phyloP scores from a whole-genome alignment of 1,140 invertebrate genomes.

The Cydia strobilella region DNA sequence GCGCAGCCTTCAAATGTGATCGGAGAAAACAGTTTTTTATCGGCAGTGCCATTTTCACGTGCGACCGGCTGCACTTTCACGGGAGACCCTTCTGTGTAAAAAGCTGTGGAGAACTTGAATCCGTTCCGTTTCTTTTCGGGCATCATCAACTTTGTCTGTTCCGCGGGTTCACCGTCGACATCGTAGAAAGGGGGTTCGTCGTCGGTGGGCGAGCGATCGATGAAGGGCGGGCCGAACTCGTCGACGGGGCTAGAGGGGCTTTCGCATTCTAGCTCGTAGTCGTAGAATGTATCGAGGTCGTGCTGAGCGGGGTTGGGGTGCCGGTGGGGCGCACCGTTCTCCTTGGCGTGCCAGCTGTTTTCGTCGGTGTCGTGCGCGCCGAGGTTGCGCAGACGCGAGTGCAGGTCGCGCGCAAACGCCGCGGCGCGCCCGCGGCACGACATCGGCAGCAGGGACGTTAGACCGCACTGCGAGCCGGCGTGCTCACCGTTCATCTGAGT shows the following conservation, averaged over 20 bases:
- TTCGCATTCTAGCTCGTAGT: constrained; percentile 82
- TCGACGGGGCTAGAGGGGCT: constrained; percentile 85
- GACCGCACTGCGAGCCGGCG: constrained; percentile 72
- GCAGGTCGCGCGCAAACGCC: constrained; percentile 88
- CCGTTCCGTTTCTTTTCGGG: constrained; percentile 68
- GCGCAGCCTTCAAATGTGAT: constrained; percentile 79
- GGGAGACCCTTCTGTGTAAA: constrained; percentile 68
- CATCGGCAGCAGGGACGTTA: constrained; percentile 81
- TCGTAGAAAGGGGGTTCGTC: constrained; percentile 78
- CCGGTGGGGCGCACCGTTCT: constrained; percentile 55
- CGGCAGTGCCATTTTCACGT: constrained; percentile 72
- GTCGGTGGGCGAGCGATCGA: constrained; percentile 71
- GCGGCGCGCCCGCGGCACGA: constrained; percentile 89
- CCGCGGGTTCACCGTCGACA: constrained; percentile 62
- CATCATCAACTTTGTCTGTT: constrained; percentile 57
- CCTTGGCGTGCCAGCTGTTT: constrained; percentile 73
- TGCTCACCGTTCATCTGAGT: constrained; percentile 79
- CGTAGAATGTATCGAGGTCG: constrained; percentile 78
- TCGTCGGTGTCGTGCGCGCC: constrained; percentile 77
- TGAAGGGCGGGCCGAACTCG: constrained; percentile 79
- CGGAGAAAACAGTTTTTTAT: constrained; percentile 74
- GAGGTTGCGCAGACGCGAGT: constrained; percentile 85
- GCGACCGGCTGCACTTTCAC: constrained; percentile 70
- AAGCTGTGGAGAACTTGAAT: constrained; percentile 69
- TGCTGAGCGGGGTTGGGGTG: constrained; percentile 73